A percentile compares a stretch with the other conserved stretches of the same genome.
These are phyloP conservation scores for Scartelaos histophorus DNA, from an alignment of 2,113 vertebrate species.

Conservation along the genomic window DNA sequence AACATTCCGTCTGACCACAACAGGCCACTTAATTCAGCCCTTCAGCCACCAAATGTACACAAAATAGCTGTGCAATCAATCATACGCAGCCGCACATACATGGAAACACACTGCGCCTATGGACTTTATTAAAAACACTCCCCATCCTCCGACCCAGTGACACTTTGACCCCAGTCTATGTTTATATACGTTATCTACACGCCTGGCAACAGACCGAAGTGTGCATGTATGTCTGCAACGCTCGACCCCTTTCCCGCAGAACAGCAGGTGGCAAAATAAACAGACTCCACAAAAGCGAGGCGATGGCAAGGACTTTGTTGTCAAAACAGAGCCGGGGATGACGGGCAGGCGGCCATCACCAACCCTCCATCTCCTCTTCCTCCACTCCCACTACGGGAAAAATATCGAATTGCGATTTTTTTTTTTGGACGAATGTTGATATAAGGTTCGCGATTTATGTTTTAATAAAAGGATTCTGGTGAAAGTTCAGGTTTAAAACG, in stretches of 20 bases:
- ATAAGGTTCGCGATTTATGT: too few relatives aligned
- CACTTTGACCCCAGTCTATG: slow-evolving; percentile 36
- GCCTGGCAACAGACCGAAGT: slow-evolving; percentile 8
- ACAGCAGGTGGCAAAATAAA: slow-evolving; percentile 82
- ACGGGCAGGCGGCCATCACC: slow-evolving; percentile 66
- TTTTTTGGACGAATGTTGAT: too few relatives aligned
- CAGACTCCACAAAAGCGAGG: slow-evolving; percentile 75
- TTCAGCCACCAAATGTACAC: slow-evolving; percentile 36
- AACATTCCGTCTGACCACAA: slow-evolving; percentile 64
- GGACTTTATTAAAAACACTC: slow-evolving; percentile 29
- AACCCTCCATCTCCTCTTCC: slow-evolving; percentile 18
- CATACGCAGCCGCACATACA: slow-evolving; percentile 19
- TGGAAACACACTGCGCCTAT: slow-evolving; percentile 13
- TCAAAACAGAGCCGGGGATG: slow-evolving; percentile 75
- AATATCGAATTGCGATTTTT: too few relatives aligned
- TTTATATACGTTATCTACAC: slow-evolving; percentile 16
- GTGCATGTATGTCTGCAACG: slow-evolving; percentile 23
- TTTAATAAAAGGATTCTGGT: too few relatives aligned
- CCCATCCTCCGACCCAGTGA: slow-evolving; percentile 53
- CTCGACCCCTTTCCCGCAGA: slow-evolving; percentile 68
- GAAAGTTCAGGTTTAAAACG: too few relatives aligned
- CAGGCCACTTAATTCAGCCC: slow-evolving; percentile 56
- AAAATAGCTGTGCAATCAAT: slow-evolving; percentile 60
- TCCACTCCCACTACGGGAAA: background rate
- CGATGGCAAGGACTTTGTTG: slow-evolving; percentile 69